phyloP scores from a whole-genome alignment of 2,797 vertebrate species.

The Borostomias antarcticus region DNA sequence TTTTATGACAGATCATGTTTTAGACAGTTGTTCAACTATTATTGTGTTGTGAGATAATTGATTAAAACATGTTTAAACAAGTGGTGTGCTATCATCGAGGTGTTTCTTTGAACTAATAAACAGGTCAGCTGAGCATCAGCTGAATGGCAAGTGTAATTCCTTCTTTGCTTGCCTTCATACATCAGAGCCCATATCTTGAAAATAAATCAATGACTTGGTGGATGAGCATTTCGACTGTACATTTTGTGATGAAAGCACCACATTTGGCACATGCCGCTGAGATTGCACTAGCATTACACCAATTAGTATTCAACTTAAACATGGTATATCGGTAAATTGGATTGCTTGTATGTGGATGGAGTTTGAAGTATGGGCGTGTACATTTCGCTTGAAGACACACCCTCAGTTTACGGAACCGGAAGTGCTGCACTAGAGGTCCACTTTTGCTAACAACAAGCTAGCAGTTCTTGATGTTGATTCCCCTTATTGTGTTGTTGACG shows the following conservation, averaged over 20 bases:
- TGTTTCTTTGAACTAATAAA: background rate
- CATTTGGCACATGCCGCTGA: too few species aligned
- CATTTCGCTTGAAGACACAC: constrained; percentile 7
- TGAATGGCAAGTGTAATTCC: background rate
- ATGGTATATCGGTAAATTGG: too few species aligned
- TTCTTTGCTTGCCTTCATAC: background rate
- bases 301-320: too few species aligned
- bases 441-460: constrained; percentile 36
- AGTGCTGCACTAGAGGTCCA: constrained; percentile 37
- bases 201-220: too few species aligned
- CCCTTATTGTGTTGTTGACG: background rate
- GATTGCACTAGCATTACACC: too few species aligned
- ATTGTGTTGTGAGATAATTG: constrained; percentile 53
- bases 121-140: background rate
- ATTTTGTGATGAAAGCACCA: too few species aligned
- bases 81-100: constrained; percentile 9
- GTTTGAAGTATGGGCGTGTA: background rate
- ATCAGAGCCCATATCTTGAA: too few species aligned
- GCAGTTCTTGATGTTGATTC: background rate
- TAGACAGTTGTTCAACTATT: constrained; percentile 27
- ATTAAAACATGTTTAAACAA: constrained; percentile 56
- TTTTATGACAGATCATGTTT: constrained; percentile 47
- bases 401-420: constrained; percentile 59
- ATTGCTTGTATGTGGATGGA: background rate
- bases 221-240: too few species aligned